Base-by-base conservation (phyloP, 2,797 vertebrate species). In the Coilia nasus region DNA sequence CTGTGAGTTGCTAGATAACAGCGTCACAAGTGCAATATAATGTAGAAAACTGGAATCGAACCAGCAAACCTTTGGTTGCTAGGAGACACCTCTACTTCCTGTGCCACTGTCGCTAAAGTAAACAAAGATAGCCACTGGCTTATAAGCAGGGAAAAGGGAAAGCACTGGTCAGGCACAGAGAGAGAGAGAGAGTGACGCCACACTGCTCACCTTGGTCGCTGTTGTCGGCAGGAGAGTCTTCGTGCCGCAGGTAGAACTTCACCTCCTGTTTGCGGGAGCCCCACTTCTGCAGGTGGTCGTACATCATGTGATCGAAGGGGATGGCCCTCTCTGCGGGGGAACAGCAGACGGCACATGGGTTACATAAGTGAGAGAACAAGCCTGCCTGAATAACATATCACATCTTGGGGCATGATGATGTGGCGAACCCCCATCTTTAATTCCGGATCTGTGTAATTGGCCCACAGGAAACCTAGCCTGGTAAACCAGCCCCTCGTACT, bases 221-320 rank as follows among this genome's bases (percentile, higher is more conserved):
- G 92, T 93, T 96, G 91, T 99, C 98, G 0, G 95, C 88, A 9
- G 98, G 98, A 0, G 97, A 98, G 85, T 99, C 98, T 90, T 99
- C 98, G 1, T 99, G 98, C 10, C 98, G 96, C 86, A 99, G 97
- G 80, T 98, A 99, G 92, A 99, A 99, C 87, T 99, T 99, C 85
- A 99, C 98, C 87, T 99, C 98, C 88, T 98, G 98, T 90, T 97
- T 97, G 62, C 98, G 97, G 54, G 98, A 96, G 0, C 98, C 98
- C 98, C 98, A 99, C 88, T 99, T 99, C 93, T 99, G 98, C 64
- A 99, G 95, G 92, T 99, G 98, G 78, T 99, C 98, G 0, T 98
- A 99, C 98, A 99, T 99, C 97, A 99, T 97, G 89, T 99, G 97
- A 83, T 99, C 98, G 81, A 97, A 97, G 46, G 98, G 98, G 82